phyloP scores from a whole-genome alignment of 2,113 vertebrate species.

The Clupea harengus region DNA sequence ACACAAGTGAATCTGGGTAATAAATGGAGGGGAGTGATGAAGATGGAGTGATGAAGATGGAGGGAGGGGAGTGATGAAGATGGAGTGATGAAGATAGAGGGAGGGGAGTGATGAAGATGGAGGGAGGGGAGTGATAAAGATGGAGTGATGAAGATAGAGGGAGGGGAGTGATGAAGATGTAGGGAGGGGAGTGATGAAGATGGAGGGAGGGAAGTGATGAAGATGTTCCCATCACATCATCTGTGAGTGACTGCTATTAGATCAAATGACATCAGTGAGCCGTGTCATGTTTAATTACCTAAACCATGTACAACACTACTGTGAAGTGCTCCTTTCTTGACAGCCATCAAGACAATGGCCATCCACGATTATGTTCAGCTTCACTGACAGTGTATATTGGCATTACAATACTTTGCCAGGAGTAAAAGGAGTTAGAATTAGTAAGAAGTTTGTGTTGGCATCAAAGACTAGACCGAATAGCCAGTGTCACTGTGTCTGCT shows the following conservation, averaged over 20 bases:
- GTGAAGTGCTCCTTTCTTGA: not conserved
- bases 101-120: not conserved
- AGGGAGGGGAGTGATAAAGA: not conserved
- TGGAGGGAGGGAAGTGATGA: not conserved
- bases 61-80: not conserved
- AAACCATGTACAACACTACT: not conserved
- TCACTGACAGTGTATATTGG: not conserved
- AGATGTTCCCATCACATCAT: not conserved
- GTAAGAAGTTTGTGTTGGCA: not conserved
- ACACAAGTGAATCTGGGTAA: not conserved
- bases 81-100: not conserved
- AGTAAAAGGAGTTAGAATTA: not conserved
- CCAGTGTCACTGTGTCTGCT: not conserved
- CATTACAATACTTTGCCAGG: not conserved
- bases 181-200: not conserved
- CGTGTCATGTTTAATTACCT: not conserved
- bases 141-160: not conserved
- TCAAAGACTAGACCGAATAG: not conserved
- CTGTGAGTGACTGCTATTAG: not conserved
- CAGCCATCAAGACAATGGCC: not conserved
- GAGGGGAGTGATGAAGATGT: no score
- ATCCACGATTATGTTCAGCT: not conserved
- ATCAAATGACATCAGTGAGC: not conserved
- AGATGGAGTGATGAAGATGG: not conserved
- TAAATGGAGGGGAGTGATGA: not conserved